phyloP scores from a whole-genome alignment of 2,888 invertebrate species.

The Scaptomyza flava region DNA sequence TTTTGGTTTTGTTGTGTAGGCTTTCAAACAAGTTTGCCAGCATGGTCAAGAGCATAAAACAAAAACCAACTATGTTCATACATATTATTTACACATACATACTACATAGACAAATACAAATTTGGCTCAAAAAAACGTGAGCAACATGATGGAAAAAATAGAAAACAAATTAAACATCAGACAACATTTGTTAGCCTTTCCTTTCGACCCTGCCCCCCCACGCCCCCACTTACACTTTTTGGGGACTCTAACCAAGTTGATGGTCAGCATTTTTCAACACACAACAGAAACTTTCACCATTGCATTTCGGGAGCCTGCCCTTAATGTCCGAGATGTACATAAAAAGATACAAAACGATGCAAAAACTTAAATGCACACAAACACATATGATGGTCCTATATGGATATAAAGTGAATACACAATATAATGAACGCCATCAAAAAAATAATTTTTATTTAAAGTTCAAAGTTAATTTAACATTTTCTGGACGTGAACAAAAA shows the following conservation, averaged over 20 bases:
- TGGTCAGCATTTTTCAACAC: constrained; percentile 26
- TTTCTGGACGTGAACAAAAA: too few species aligned
- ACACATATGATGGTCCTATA: not conserved
- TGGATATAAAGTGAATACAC: not conserved
- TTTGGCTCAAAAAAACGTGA: constrained; percentile 53
- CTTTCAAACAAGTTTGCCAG: constrained; percentile 64
- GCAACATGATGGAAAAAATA: constrained; percentile 44
- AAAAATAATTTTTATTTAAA: too few species aligned
- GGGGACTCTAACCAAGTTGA: constrained; percentile 7
- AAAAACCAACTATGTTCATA: not conserved
- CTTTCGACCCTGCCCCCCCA: not conserved
- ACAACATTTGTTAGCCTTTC: constrained; percentile 19
- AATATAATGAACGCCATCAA: not conserved
- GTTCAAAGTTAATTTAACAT: too few species aligned
- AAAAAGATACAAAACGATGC: constrained; percentile 9
- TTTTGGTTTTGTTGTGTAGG: constrained; percentile 33
- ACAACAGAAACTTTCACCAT: constrained; percentile 41
- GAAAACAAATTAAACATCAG: constrained; percentile 70
- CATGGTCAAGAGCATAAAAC: constrained; percentile 61
- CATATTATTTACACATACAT: not conserved
- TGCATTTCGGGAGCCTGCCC: constrained; percentile 42
- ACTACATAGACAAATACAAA: constrained; percentile 8
- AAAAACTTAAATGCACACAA: constrained; percentile 27
- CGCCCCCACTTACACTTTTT: not conserved
- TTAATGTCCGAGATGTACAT: constrained; percentile 36